Percentiles rank a stretch among this genome's conserved stretches.
Conservation (phyloP, 2,797 vertebrate species). For the Danio jaintianensis region DNA sequence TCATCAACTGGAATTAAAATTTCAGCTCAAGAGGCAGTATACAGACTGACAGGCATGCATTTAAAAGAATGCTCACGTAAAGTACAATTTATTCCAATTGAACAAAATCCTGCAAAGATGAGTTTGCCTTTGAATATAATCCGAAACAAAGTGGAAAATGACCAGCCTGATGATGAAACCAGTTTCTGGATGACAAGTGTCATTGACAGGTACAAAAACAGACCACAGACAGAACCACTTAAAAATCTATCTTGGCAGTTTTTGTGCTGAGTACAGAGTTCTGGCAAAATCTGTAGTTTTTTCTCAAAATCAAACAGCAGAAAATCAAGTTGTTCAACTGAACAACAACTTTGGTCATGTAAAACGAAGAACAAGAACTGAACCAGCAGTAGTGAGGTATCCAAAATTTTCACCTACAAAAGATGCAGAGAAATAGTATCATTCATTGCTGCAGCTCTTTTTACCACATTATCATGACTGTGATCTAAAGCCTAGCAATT, state of each 20-base stretch:
- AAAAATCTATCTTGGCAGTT: not conserved
- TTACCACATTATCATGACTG: conserved; percentile 23
- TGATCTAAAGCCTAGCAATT: conserved; percentile 32
- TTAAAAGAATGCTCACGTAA: conserved; percentile 14
- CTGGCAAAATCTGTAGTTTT: conserved; percentile 1
- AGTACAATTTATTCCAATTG: not conserved
- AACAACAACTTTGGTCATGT: not conserved
- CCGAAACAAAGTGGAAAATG: not conserved
- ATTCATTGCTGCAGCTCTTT: too few species aligned
- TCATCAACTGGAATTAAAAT: conserved; percentile 15
- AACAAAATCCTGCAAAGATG: conserved; percentile 12
- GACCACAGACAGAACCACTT: not conserved
- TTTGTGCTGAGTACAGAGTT: conserved; percentile 18
- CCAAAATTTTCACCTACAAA: not conserved
- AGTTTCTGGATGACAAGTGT: not conserved
- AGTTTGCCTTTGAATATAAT: conserved; percentile 7
- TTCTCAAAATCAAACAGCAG: not conserved
- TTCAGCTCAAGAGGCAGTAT: conserved; percentile 20
- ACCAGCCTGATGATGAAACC: not conserved
- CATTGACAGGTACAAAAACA: conserved; percentile 12
- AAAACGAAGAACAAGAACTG: not conserved
- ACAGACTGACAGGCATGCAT: conserved; percentile 18
- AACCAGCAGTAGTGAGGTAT: not conserved
- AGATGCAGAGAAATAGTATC: conserved; percentile 35
- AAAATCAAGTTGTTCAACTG: not conserved